These are phyloP conservation scores for Benitochromis conjunctus DNA, from an alignment of 2,113 vertebrate genomes.

Conservation along the genomic window DNA sequence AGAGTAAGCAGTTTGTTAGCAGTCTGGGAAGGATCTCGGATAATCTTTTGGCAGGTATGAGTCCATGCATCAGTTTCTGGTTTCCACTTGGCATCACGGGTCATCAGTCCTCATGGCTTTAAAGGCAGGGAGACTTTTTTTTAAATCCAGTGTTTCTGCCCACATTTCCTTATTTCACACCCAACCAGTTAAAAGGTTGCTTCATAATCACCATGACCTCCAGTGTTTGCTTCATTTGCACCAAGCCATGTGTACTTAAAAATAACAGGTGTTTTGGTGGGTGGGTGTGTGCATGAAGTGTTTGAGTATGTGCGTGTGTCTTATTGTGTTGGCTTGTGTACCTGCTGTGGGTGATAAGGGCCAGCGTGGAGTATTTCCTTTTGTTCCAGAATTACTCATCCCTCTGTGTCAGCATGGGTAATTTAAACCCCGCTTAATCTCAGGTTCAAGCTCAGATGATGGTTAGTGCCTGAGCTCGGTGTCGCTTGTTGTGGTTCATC, in stretches of 20 bases:
- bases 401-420: constrained; percentile 35
- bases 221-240: neutral
- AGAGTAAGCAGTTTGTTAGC: neutral
- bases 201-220: neutral
- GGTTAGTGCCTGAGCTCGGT: constrained; percentile 10
- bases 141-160: constrained; percentile 1
- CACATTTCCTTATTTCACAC: neutral
- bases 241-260: neutral
- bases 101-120: constrained; percentile 9
- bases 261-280: neutral
- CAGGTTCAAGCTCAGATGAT: constrained; percentile 10
- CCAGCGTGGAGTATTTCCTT: constrained; percentile 20
- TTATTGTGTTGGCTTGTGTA: constrained; percentile 51
- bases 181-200: neutral
- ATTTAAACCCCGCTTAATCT: constrained; percentile 55
- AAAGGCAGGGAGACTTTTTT: neutral
- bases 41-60: constrained; percentile 13
- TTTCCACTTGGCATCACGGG: neutral
- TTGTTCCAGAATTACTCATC: constrained; percentile 53
- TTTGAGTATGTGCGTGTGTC: neutral
- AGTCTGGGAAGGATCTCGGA: neutral
- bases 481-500: neutral
- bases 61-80: neutral
- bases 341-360: constrained; percentile 60
- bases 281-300: neutral